These are phyloP conservation scores for Anthopleura xanthogrammica DNA, from an alignment of 92 coral and sea anemone genomes.

Conservation along the genomic window DNA sequence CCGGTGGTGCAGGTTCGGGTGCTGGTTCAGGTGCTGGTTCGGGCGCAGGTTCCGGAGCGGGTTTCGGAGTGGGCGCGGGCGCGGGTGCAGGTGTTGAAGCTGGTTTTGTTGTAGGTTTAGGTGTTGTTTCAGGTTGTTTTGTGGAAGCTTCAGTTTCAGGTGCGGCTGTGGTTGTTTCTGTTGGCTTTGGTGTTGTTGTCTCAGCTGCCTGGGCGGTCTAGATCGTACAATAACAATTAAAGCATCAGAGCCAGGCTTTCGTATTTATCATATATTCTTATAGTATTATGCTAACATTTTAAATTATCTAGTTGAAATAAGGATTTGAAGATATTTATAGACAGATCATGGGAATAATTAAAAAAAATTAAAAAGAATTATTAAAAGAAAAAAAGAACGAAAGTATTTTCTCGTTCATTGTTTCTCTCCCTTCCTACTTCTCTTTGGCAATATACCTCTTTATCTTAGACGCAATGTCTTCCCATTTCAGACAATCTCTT, in stretches of 20 bases:
- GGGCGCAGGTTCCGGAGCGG: constrained; percentile 17
- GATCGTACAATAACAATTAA: background rate
- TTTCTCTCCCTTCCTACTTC: too few relatives aligned
- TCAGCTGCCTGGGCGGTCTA: constrained; percentile 3
- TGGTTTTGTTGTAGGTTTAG: background rate
- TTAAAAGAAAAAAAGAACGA: too few relatives aligned
- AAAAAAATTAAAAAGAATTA: too few relatives aligned
- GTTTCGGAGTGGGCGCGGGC: constrained; percentile 2
- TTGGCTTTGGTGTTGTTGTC: constrained; percentile 1
- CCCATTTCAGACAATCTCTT: too few relatives aligned
- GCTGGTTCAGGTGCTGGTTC: constrained; percentile 30
- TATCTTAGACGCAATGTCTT: too few relatives aligned
- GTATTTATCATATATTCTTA: too few relatives aligned
- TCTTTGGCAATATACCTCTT: too few relatives aligned
- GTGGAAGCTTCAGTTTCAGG: background rate
- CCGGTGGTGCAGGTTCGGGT: constrained; percentile 26
- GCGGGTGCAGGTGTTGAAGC: background rate
- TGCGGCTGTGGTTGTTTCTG: background rate
- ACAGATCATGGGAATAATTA: too few relatives aligned
- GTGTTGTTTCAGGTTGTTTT: background rate
- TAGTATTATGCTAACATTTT: background rate
- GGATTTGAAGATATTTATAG: too few relatives aligned
- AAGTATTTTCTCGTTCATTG: too few relatives aligned
- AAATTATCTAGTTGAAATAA: too few relatives aligned
- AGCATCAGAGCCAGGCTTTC: background rate